phyloP scores from a whole-genome alignment of 2,797 vertebrate species.

The Enteromius argenteus region DNA sequence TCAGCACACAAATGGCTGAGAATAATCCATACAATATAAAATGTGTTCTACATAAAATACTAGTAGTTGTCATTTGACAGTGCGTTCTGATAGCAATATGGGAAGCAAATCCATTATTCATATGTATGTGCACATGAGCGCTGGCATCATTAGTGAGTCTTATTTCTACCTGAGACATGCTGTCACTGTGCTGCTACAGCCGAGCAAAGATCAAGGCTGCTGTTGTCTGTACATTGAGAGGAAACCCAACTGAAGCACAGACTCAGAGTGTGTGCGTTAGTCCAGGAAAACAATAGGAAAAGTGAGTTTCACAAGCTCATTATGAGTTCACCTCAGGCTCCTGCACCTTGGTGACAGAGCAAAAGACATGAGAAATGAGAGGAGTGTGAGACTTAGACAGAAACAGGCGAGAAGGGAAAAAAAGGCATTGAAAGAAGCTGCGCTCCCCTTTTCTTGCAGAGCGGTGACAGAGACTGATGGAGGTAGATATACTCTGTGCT shows the following conservation, averaged over 20 bases:
- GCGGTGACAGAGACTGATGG: conserved; percentile 47
- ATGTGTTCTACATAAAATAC: background rate
- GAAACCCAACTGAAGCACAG: conserved; percentile 19
- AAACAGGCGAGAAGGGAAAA: conserved; percentile 39
- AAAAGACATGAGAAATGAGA: conserved; percentile 52
- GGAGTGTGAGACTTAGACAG: conserved; percentile 40
- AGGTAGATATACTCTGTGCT: conserved; percentile 42
- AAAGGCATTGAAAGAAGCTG: conserved; percentile 34
- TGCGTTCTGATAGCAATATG: background rate
- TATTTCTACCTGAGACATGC: conserved; percentile 17
- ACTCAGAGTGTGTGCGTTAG: conserved; percentile 49
- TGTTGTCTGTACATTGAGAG: conserved; percentile 35
- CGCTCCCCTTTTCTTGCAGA: conserved; percentile 18
- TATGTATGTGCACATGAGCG: conserved; percentile 16
- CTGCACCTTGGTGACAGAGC: conserved; percentile 52
- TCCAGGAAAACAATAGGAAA: conserved; percentile 43
- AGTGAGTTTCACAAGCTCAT: conserved; percentile 55
- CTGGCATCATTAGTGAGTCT: conserved; percentile 44
- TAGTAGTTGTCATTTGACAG: background rate
- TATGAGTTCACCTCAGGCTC: conserved; percentile 57
- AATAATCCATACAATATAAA: background rate
- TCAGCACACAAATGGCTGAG: background rate
- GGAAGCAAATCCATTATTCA: conserved; percentile 33
- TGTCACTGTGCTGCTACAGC: conserved; percentile 39
- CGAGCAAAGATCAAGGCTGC: conserved; percentile 50